Evolutionary conservation across 2,113 vertebrate genomes (phyloP), one percentile per base, ranked within the genome.

Genomic region (zebrafish (Danio rerio)): DNA sequence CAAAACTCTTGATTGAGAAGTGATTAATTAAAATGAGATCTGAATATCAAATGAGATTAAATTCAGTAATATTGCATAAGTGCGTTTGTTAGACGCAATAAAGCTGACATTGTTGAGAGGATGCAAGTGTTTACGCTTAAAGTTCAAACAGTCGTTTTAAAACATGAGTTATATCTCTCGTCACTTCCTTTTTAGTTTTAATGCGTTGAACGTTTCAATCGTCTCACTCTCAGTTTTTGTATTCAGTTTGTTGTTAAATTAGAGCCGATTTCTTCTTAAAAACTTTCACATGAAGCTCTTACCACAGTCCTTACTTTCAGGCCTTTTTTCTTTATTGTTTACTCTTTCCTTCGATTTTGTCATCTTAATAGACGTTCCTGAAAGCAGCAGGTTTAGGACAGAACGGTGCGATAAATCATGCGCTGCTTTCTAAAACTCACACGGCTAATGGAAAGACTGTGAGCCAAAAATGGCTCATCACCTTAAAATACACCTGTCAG

Each of bases 111-210:
- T 78, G 5, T 63, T 50, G 66, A 70, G 83, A 87, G 85, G 86
- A 89, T 82, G 62, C 20, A 62, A 87, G 65, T 85, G 80, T 87
- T 83, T 84, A 85, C 77, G 52, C 55, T 50, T 83, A 53, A 56
- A 82, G 73, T 84, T 88, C 59, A 83, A 84, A 86, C 83, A 87
- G 84, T 80, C 76, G 55, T 63, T 77, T 89, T 84, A 77, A 80
- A 81, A 87, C 69, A 83, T 76, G 81, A 87, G 84, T 83, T 74
- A 83, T 53, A 86, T 52, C 40, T 58, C 66, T 56, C 85, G 81
- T 45, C 72, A 72, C 77, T 87, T 86, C 74, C 82, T 81, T 72
- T 82, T 78, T 53, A 71, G 76, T 52, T 69, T 52, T 53, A 40
- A 56, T 56, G 7, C 58, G 68, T n/a, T 84, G 68, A 77, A 70